Evolutionary conservation across 1,140 invertebrate species (phyloP).

Genomic region (Chelonus insularis): DNA sequence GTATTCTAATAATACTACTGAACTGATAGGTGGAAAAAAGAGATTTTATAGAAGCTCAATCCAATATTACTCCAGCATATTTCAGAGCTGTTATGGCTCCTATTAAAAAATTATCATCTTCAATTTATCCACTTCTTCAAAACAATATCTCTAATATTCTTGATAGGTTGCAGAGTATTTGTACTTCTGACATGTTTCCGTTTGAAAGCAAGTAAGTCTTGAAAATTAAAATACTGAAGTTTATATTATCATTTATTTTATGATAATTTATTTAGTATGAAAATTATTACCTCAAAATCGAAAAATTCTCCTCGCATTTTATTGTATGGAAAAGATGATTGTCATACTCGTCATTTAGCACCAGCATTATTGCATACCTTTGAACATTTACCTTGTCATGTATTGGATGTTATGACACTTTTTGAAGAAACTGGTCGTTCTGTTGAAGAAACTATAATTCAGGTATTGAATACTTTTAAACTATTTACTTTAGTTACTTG

Average conservation of each 20-base stretch:
- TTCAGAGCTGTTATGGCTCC: conserved; percentile 63
- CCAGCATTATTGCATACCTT: conserved; percentile 53
- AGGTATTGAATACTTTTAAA: conserved; percentile 51
- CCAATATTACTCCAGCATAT: conserved; percentile 70
- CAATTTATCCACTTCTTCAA: conserved; percentile 64
- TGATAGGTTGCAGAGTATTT: conserved; percentile 39
- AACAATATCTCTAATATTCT: conserved; percentile 57
- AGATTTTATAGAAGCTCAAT: conserved; percentile 71
- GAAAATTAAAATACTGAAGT: too few relatives aligned
- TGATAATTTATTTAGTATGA: conserved; percentile 32
- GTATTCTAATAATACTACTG: not conserved
- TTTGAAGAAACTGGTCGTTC: conserved; percentile 61
- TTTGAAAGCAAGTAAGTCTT: conserved; percentile 47
- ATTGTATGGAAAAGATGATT: conserved; percentile 56
- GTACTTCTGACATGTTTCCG: conserved; percentile 49
- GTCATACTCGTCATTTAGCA: conserved; percentile 53
- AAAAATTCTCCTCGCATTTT: conserved; percentile 50
- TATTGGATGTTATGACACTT: conserved; percentile 51
- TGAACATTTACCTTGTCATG: conserved; percentile 53
- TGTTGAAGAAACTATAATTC: conserved; percentile 68
- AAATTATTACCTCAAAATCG: conserved; percentile 38
- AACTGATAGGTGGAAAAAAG: conserved; percentile 62
- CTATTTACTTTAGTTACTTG: not conserved
- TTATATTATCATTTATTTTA: not conserved
- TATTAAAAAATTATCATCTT: conserved; percentile 60